Base-by-base conservation (phyloP, 2,113 vertebrate species). In the Anguilla japonica region DNA sequence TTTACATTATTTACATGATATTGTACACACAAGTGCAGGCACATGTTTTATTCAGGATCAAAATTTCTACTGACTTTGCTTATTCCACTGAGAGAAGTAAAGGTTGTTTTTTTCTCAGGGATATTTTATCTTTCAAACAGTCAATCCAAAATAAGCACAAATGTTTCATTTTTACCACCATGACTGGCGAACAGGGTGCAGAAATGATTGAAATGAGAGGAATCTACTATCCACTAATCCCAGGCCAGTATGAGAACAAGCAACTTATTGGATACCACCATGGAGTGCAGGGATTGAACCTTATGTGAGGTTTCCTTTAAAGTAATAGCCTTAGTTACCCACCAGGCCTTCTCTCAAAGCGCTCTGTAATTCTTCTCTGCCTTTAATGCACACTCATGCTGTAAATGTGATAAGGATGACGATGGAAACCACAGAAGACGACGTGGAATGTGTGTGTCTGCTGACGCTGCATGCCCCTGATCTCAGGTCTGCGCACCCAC, bases 1-100 rank as follows among this genome's bases (percentile, higher is more conserved):
- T 67, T 83, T 79, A 83, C 34, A 93, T 91, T 93, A 94, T 92
- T 92, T 87, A 91, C 84, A 89, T 86, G 89, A 87, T 60, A 81
- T n/a, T 91, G 60, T 82, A 60, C 29, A 57, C 85, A 43, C 26
- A 78, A 75, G n/a, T 34, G 29, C 50, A 83, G 63, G 63, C 16
- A 20, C n/a, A 11, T 71, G 26, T 75, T 75, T 75, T 29, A 29
- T n/a, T 29, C 26, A 34, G 29, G 71, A 75, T 75, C n/a, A 75
- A n/a, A 34, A 75, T 34, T 13, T 1, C 71, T 34, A 75, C n/a
- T 75, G 26, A 1, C 71, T 14, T 0, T n/a, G 26, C 6, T n/a
- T 85, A 78, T 60, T 85, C 6, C 78, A 81, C 39, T 67, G 8
- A 20, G 56, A 40, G 14, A n/a, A 63, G 40, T 15, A 63, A 53